Base-by-base conservation (phyloP, 2,113 vertebrate species). In the Excalfactoria chinensis region DNA sequence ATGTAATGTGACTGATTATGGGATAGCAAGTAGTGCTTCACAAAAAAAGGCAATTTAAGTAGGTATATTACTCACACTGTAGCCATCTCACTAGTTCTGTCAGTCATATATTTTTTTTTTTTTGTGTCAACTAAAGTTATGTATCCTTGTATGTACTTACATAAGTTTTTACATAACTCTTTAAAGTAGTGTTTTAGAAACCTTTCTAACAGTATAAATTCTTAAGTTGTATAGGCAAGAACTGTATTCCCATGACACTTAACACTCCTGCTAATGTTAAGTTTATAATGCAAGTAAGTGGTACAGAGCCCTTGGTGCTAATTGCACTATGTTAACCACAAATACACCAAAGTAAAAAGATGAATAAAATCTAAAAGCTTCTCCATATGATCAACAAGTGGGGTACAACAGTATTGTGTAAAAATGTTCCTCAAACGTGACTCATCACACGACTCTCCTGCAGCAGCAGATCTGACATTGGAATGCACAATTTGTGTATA, bases 231-330 rank as follows among this genome's bases (percentile, higher is more conserved):
- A 81, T 58, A 51, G 43, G 72, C 76, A 84, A 1, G 2, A 77
- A 68, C 32, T 55, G 16, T 78, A 86, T 76, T 93, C 90, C 82
- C 90, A 80, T 17, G 72, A 56, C 32, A 82, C 17, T 60, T 68
- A 86, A 94, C 56, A 84, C 72, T 91, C 60, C 63, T 74, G 40
- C n/a, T 91, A 83, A 88, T 89, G 84, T 62, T 87, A 53, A 13
- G 76, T 66, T 93, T 93, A 94, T 88, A 90, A 93, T 73, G 22
- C 51, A 90, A 95, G 74, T 86, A 88, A 95, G 72, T 84, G 64
- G 56, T 91, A 55, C 41, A 46, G 35, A 88, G 64, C 49, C 41
- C 64, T 76, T 49, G 41, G 43, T 72, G 60, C 46, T 94, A 95
- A 94, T 67, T 95, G 93, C 72, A 70, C 63, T 74, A 74, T 13